Conservation (phyloP, 2,888 invertebrate genomes). For the Cotesia congregata region DNA sequence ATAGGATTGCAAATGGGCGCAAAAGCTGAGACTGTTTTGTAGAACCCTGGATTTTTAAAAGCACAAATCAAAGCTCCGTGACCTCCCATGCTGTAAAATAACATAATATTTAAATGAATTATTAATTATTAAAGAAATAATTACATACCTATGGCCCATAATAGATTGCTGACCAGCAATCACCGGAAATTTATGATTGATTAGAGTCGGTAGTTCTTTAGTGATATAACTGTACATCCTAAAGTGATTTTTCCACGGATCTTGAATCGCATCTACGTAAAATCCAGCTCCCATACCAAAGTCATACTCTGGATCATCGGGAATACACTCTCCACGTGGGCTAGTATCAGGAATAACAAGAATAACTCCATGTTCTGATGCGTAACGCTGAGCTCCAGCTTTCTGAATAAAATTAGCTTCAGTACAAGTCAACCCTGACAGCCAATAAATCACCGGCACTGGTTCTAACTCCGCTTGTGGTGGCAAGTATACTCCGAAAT, state of each 20-base stretch:
- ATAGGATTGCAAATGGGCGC: constrained; percentile 94
- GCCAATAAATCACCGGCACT: constrained; percentile 89
- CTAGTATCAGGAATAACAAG: constrained; percentile 97
- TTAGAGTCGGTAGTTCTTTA: constrained; percentile 82
- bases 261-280: constrained; percentile 91
- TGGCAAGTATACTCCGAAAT: constrained; percentile 92
- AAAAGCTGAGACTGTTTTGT: constrained; percentile 92
- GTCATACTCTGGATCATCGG: constrained; percentile 95
- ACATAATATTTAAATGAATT: constrained; percentile 8
- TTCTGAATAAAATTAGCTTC: constrained; percentile 97
- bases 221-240: constrained; percentile 97
- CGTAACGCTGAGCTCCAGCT: constrained; percentile 93
- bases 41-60: constrained; percentile 90
- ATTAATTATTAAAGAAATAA: constrained; percentile 10
- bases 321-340: constrained; percentile 89
- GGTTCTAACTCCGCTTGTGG: constrained; percentile 77
- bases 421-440: constrained; percentile 93
- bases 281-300: constrained; percentile 97
- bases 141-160: constrained; percentile 82
- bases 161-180: constrained; percentile 78
- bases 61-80: constrained; percentile 95
- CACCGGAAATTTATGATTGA: constrained; percentile 82
- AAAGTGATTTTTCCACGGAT: constrained; percentile 95
- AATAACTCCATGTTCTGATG: constrained; percentile 86
- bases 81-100: constrained; percentile 91